Evolutionary conservation across 2,888 invertebrate species (phyloP).

Genomic region (Parnassius apollo): DNA sequence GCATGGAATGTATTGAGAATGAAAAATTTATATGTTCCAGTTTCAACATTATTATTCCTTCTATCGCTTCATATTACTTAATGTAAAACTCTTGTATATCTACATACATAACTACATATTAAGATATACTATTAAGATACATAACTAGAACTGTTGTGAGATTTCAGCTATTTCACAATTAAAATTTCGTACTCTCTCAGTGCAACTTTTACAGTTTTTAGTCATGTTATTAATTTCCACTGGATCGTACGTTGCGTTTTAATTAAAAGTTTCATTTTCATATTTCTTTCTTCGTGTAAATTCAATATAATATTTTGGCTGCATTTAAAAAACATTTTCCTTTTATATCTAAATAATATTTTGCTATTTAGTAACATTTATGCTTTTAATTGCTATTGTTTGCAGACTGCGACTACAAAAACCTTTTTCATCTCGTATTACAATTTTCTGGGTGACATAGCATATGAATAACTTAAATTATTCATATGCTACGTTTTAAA

Average conservation of each 20-base stretch:
- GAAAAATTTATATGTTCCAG: no score
- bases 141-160: no score
- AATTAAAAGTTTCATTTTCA: conserved; percentile 14
- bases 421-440: neutral
- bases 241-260: neutral
- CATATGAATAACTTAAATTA: no score
- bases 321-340: neutral
- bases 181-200: no score
- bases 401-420: neutral
- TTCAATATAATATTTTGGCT: neutral
- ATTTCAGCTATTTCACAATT: no score
- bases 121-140: no score
- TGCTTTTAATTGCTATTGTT: neutral
- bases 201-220: neutral
- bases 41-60: no score
- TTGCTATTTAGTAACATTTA: neutral
- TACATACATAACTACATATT: no score
- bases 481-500: no score
- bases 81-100: no score
- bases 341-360: conserved; percentile 4
- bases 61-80: no score
- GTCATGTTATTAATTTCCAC: neutral
- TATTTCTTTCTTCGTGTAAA: neutral
- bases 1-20: no score
- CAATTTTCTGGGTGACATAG: neutral